A percentile compares a stretch with the other conserved stretches of the same genome.
Conservation (phyloP, 2,113 vertebrate genomes). For the Nycticryphes semicollaris region DNA sequence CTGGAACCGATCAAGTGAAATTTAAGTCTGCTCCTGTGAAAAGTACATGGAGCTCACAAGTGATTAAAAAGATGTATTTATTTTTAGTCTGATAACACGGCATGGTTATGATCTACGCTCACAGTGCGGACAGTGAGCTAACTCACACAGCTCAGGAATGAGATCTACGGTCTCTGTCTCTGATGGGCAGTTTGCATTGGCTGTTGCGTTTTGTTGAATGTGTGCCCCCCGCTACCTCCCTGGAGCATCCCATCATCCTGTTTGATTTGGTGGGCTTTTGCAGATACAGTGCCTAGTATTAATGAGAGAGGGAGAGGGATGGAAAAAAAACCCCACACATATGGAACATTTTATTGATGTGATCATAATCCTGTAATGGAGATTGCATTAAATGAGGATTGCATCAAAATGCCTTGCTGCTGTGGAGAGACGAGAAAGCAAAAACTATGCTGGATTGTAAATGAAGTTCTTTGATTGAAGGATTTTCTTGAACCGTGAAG, state of each 20-base stretch:
- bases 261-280: neutral
- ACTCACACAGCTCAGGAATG: neutral
- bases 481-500: slow-evolving; percentile 39
- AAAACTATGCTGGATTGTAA: slow-evolving; percentile 53
- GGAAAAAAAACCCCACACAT: neutral
- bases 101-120: neutral
- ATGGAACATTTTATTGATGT: slow-evolving; percentile 61
- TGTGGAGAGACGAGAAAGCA: neutral
- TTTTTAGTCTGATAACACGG: neutral
- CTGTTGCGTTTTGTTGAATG: slow-evolving; percentile 9
- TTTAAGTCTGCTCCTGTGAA: slow-evolving; percentile 1
- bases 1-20: slow-evolving; percentile 12
- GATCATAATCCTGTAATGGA: slow-evolving; percentile 68
- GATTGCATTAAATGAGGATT: slow-evolving; percentile 63
- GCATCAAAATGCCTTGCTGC: slow-evolving; percentile 57
- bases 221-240: neutral
- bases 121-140: neutral
- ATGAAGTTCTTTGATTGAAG: slow-evolving; percentile 65
- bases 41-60: slow-evolving; percentile 14
- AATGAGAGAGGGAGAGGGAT: neutral
- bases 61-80: neutral
- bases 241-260: neutral
- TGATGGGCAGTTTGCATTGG: slow-evolving; percentile 25
- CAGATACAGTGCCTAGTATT: neutral
- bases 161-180: neutral